These are phyloP conservation scores for Bubo scandiacus DNA, from an alignment of 2,113 vertebrate genomes.

Conservation along the genomic window DNA sequence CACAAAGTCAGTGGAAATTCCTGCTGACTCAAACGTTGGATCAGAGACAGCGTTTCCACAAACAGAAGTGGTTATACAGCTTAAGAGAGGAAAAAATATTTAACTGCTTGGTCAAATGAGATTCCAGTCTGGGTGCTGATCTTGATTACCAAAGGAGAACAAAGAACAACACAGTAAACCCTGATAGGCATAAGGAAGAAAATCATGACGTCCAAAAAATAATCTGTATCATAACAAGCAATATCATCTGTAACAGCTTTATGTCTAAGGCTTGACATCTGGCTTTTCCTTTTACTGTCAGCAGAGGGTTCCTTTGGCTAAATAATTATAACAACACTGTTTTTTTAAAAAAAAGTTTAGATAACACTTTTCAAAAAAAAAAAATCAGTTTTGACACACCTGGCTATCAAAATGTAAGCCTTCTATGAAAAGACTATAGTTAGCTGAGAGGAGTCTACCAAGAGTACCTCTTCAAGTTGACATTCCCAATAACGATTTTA, in stretches of 20 bases:
- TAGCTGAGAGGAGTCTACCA: background rate
- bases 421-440: background rate
- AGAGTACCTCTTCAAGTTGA: background rate
- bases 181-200: background rate
- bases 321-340: background rate
- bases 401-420: background rate
- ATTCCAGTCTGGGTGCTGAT: background rate
- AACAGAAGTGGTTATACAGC: background rate
- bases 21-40: background rate
- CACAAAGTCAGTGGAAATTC: conserved; percentile 16
- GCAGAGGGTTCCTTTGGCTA: background rate
- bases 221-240: background rate
- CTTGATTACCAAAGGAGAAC: background rate
- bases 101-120: background rate
- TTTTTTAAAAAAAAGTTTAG: background rate
- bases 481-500: background rate
- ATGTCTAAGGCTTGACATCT: background rate
- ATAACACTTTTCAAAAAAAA: background rate
- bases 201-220: background rate
- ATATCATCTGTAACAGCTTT: background rate
- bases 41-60: background rate
- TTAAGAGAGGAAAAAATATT: background rate
- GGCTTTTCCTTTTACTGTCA: background rate
- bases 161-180: background rate
- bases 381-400: background rate